Evolutionary conservation across 2,888 invertebrate species (phyloP), one percentile per base, ranked within the genome.

Genomic region (Eristalinus aeneus): DNA sequence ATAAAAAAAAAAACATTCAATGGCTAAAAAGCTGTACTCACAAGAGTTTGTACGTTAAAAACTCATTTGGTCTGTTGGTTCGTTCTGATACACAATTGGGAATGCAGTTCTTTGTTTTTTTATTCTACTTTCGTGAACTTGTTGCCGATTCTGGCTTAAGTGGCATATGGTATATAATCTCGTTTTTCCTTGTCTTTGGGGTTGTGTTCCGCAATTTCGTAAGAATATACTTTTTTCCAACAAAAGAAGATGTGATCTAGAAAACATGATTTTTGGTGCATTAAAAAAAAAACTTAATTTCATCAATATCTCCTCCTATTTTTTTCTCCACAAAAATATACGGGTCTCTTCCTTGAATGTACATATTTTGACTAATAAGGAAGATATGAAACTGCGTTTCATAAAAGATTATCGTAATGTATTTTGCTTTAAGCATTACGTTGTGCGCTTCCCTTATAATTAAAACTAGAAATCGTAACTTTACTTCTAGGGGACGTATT

Each of bases 21-120:
- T 56, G 32, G 65, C 64, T 32, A 65, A 27, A 16, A 9, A 61
- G 16, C 20, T 36, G 32, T 85, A 85, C 84, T 85, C 84, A 85
- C 84, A 80, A 80, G 36, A 58, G 36, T 68, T 63, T 72, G 58
- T 27, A 63, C 80, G 76, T 67, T 63, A 80, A 84, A 65, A 61
- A 77, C 16, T 56, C 67, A 63, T 72, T 67, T 22, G 36, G 9
- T 61, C 61, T 10, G 32, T 46, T n/a, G 46, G n/a, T 46, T 16
- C 5, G 5, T 27, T 46, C 16, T n/a, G n/a, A 46, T 12, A 65
- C 20, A 53, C 32, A 22, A 61, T 16, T 36, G 39, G 39, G 12
- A n/a, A 39, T n/a, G 68, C 31, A 4, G 27, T 23, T n/a, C 46
- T 10, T 39, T 12, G 27, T 68, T 68, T 23, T 20, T 10, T 56